Evolutionary conservation across 2,888 invertebrate genomes (phyloP).

Genomic region (Acholoe squamosa): DNA sequence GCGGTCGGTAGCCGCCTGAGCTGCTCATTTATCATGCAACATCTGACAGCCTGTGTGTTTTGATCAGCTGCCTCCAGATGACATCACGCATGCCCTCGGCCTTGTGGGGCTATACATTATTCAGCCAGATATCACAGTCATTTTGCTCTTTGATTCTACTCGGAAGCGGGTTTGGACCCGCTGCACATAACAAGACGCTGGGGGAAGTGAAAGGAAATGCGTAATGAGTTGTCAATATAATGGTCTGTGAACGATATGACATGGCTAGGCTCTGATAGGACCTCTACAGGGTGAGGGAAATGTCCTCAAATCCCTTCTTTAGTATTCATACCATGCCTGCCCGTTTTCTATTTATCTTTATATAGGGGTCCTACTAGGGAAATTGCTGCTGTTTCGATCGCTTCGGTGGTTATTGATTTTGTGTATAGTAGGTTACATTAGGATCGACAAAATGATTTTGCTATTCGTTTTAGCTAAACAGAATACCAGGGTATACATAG

Average conservation of each 20-base stretch:
- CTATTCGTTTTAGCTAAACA: too few species aligned
- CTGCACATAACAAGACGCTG: background rate
- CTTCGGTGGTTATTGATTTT: too few species aligned
- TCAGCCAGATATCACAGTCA: constrained; percentile 1
- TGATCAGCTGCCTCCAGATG: constrained; percentile 30
- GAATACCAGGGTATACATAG: too few species aligned
- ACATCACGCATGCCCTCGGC: background rate
- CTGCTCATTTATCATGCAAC: constrained; percentile 14
- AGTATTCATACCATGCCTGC: too few species aligned
- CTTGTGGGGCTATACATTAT: constrained; percentile 5
- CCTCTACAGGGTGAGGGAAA: too few species aligned
- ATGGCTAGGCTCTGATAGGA: too few species aligned
- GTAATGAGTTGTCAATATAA: background rate
- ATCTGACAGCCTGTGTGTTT: constrained; percentile 16
- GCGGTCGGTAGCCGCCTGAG: background rate
- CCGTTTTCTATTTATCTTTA: too few species aligned
- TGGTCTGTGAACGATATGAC: background rate
- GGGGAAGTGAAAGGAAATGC: constrained; percentile 21
- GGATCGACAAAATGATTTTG: too few species aligned
- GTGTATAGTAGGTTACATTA: too few species aligned
- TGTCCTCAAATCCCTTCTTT: too few species aligned
- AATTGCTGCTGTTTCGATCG: too few species aligned
- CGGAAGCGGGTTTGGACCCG: background rate
- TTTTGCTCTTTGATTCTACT: constrained; percentile 16
- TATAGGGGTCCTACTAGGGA: too few species aligned